Conservation (phyloP, 2,113 vertebrate species). For the Lepus timidus region DNA sequence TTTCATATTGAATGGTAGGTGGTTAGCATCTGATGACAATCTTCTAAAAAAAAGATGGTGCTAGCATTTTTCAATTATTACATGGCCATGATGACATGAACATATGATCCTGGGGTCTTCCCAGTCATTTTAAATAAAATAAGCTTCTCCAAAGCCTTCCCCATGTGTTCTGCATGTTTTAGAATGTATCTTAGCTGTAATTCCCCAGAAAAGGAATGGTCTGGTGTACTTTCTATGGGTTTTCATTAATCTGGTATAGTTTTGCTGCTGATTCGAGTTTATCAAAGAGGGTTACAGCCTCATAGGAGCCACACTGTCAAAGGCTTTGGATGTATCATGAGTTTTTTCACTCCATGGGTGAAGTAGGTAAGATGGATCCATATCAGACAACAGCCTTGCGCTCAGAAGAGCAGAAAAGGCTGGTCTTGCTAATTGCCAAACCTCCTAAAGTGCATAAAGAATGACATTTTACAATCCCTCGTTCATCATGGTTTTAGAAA, state of each 20-base stretch:
- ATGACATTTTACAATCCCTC: slow-evolving; percentile 83
- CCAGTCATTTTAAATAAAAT: slow-evolving; percentile 82
- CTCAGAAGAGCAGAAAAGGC: slow-evolving; percentile 77
- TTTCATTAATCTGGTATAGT: slow-evolving; percentile 83
- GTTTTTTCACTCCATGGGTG: slow-evolving; percentile 82
- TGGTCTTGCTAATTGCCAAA: slow-evolving; percentile 84
- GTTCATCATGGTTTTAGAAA: slow-evolving; percentile 87
- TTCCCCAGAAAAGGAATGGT: slow-evolving; percentile 75
- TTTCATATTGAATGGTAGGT: slow-evolving; percentile 85
- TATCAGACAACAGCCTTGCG: slow-evolving; percentile 75
- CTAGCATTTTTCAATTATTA: slow-evolving; percentile 85
- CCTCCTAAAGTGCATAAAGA: slow-evolving; percentile 85
- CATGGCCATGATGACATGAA: slow-evolving; percentile 65
- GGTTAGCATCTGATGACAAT: slow-evolving; percentile 85
- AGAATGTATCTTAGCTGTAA: slow-evolving; percentile 50
- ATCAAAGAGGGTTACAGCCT: slow-evolving; percentile 80
- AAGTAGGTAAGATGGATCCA: slow-evolving; percentile 71
- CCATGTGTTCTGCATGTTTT: slow-evolving; percentile 74
- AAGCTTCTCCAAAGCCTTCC: slow-evolving; percentile 67
- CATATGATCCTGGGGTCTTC: slow-evolving; percentile 52
- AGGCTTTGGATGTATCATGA: slow-evolving; percentile 81
- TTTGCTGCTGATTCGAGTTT: slow-evolving; percentile 73
- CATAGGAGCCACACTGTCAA: slow-evolving; percentile 79
- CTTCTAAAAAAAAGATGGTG: slow-evolving; percentile 80
- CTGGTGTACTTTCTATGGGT: slow-evolving; percentile 61